These are phyloP conservation scores for Drosophila sordidapex DNA, from an alignment of 2,888 invertebrate species.

Conservation along the genomic window DNA sequence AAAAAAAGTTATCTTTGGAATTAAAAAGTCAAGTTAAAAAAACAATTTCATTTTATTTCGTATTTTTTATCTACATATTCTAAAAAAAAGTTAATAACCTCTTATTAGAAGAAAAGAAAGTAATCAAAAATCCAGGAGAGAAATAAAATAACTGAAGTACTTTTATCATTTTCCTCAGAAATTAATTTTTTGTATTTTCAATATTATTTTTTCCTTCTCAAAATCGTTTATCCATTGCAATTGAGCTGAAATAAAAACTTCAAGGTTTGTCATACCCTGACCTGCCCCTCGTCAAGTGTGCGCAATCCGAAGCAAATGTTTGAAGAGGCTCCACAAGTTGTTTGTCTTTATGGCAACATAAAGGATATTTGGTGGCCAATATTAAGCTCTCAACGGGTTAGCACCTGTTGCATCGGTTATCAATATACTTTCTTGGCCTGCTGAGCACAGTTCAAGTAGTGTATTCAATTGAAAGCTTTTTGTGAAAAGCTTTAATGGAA, in stretches of 20 bases:
- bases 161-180: background rate
- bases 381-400: background rate
- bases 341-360: slow-evolving; percentile 35
- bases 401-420: slow-evolving; percentile 54
- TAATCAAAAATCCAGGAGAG: background rate
- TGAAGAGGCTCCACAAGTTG: slow-evolving; percentile 38
- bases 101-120: background rate
- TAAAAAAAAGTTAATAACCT: background rate
- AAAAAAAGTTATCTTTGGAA: background rate
- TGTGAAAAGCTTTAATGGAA: slow-evolving; percentile 37
- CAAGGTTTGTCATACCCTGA: slow-evolving; percentile 4
- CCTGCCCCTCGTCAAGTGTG: slow-evolving; percentile 21
- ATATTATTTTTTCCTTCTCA: background rate
- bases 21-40: background rate
- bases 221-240: background rate
- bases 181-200: background rate
- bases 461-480: slow-evolving; percentile 37
- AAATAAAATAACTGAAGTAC: background rate
- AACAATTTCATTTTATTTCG: background rate
- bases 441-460: background rate
- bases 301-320: background rate
- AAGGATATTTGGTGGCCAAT: slow-evolving; percentile 39
- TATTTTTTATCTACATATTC: background rate
- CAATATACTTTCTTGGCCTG: background rate
- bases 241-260: background rate